These are phyloP conservation scores for Polypedilum pembai DNA, from an alignment of 1,140 invertebrate genomes.

Conservation along the genomic window DNA sequence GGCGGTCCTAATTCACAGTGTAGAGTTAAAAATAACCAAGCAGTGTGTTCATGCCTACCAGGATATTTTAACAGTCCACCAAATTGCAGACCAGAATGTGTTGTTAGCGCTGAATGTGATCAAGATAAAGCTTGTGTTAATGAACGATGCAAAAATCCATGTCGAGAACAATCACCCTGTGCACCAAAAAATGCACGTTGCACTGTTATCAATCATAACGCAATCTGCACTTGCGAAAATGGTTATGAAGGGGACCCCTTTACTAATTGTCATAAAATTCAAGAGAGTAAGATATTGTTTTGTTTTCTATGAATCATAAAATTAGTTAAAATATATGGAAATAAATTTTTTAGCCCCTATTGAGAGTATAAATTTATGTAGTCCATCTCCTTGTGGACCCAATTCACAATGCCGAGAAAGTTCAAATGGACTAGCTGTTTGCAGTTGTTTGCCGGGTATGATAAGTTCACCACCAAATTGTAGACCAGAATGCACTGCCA, in stretches of 20 bases:
- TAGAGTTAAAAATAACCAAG: slow-evolving; percentile 44
- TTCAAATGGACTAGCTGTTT: slow-evolving; percentile 55
- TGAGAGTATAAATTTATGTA: slow-evolving; percentile 47
- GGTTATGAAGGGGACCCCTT: slow-evolving; percentile 57
- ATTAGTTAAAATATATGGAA: background rate
- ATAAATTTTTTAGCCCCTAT: slow-evolving; percentile 36
- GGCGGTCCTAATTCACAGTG: slow-evolving; percentile 49
- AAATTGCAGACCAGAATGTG: slow-evolving; percentile 54
- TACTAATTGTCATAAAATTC: slow-evolving; percentile 36
- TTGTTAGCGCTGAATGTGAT: slow-evolving; percentile 56
- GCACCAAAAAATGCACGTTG: slow-evolving; percentile 47
- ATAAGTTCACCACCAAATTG: slow-evolving; percentile 73
- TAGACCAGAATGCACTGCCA: slow-evolving; percentile 67
- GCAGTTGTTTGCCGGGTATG: slow-evolving; percentile 62
- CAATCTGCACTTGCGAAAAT: slow-evolving; percentile 50
- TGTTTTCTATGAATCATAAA: too few relatives aligned
- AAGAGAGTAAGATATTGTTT: slow-evolving; percentile 44
- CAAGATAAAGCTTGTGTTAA: slow-evolving; percentile 53
- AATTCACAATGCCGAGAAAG: slow-evolving; percentile 56
- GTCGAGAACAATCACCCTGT: slow-evolving; percentile 47
- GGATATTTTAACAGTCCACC: slow-evolving; percentile 52
- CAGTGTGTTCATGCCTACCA: slow-evolving; percentile 53
- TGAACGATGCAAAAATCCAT: slow-evolving; percentile 56
- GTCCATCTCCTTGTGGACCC: slow-evolving; percentile 63
- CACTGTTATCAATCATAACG: slow-evolving; percentile 51